Evolutionary conservation across 2,888 invertebrate genomes (phyloP), one percentile per base, ranked within the genome.

Genomic region (Drosophila kanekoi): DNA sequence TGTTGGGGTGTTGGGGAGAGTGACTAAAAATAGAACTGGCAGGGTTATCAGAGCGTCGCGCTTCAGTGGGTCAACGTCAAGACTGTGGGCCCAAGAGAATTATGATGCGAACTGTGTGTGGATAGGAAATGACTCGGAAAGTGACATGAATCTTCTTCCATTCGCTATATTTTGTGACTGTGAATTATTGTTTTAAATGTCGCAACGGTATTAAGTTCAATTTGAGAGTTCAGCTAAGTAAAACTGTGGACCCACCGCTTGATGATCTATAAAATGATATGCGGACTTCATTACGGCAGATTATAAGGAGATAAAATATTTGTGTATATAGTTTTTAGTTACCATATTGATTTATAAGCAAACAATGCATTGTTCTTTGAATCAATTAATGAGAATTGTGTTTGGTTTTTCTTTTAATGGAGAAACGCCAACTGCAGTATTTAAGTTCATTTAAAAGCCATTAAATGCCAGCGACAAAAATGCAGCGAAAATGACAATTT

Each of bases 1-100:
- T 47, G 16, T 41, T 23, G 23, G 18, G 23, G 28, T 16, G 18
- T 33, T 43, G 51, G 53, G 65, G 54, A 61, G 51, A 52, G 53
- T 33, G 33, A 60, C 69, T 81, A 82, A 62, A 75, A 65, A 87
- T 83, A 86, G 75, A 53, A 47, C 70, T 69, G 69, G 63, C 80
- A 72, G 84, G 89, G 86, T 89, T 89, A 85, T 85, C 89, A 87
- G 63, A 85, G 58, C 87, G 76, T 82, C 81, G 57, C 77, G 85
- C 86, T 67, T 77, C 71, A 89, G 65, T 85, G 88, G 88, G 77
- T 87, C 86, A 87, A 73, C 82, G 66, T 64, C 72, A 69, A 74
- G 72, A 69, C 49, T 65, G 53, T 20, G 58, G 33, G 53, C 48
- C 65, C 33, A n/a, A 33, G 57, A 72, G 61, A 77, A 62, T 71